These are phyloP conservation scores for Hyposoter didymator DNA, from an alignment of 2,888 invertebrate genomes.

Conservation along the genomic window DNA sequence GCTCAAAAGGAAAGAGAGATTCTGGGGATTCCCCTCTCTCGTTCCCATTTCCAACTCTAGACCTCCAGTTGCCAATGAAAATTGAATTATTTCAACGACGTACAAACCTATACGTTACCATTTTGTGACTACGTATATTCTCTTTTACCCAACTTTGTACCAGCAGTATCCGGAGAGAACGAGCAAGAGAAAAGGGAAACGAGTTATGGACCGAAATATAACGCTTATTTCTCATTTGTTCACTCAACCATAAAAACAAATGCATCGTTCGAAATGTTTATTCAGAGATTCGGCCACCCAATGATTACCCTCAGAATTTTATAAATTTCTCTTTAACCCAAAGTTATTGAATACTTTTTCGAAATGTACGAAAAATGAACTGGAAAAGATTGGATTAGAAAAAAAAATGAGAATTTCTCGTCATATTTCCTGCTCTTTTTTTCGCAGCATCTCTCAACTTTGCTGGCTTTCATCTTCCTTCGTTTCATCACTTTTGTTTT, in stretches of 20 bases:
- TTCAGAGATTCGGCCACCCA: background rate
- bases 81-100: conserved; percentile 68
- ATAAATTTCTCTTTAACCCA: background rate
- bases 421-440: background rate
- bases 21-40: conserved; percentile 50
- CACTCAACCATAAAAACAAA: background rate
- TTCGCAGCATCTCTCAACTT: conserved; percentile 35
- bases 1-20: conserved; percentile 9
- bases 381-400: background rate
- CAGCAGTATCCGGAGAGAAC: background rate
- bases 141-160: background rate
- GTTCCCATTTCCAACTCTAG: conserved; percentile 50
- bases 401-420: background rate
- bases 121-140: conserved; percentile 44
- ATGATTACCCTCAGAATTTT: background rate
- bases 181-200: background rate
- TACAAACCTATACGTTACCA: conserved; percentile 22
- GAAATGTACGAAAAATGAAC: background rate
- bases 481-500: background rate
- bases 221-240: background rate
- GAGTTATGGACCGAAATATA: background rate
- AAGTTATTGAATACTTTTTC: background rate
- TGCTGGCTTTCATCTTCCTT: conserved; percentile 21
- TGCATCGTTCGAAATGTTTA: background rate
- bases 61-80: conserved; percentile 65